Percentiles rank a stretch among this genome's conserved stretches.
Conservation (phyloP, 2,113 vertebrate species). For the Myrmecophaga tridactyla region DNA sequence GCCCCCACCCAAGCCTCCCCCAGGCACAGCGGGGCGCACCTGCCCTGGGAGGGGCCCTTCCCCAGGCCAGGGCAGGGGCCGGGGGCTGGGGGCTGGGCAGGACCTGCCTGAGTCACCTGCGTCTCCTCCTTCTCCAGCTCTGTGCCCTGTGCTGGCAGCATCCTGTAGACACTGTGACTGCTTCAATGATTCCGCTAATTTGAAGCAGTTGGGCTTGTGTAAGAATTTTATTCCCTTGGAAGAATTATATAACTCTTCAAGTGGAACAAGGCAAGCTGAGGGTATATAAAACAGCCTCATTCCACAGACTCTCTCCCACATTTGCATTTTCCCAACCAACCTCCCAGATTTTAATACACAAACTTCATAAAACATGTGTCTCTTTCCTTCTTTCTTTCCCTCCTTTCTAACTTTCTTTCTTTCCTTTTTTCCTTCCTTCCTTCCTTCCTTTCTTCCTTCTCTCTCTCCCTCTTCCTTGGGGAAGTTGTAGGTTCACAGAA, state of each 20-base stretch:
- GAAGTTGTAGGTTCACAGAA: too few species aligned
- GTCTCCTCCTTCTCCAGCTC: neutral
- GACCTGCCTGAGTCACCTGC: neutral
- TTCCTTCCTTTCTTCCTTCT: too few species aligned
- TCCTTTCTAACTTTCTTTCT: too few species aligned
- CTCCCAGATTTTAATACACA: neutral
- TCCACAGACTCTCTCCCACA: neutral
- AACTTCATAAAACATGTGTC: neutral
- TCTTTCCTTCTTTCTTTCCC: neutral
- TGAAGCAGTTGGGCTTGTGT: neutral
- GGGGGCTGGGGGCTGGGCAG: too few species aligned
- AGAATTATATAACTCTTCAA: neutral
- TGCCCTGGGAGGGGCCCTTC: neutral
- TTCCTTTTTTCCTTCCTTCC: neutral
- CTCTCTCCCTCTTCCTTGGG: too few species aligned
- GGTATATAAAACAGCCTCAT: neutral
- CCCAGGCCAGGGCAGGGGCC: too few species aligned
- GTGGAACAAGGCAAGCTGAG: neutral
- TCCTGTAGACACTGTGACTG: neutral
- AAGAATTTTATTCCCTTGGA: neutral
- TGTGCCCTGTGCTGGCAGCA: neutral
- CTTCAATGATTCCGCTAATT: neutral
- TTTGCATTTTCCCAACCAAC: neutral
- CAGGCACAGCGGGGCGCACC: neutral
- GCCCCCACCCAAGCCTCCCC: too few species aligned